A percentile compares a stretch with the other conserved stretches of the same genome.
phyloP scores from a whole-genome alignment of 2,797 vertebrate species.

The Danio kyathit region DNA sequence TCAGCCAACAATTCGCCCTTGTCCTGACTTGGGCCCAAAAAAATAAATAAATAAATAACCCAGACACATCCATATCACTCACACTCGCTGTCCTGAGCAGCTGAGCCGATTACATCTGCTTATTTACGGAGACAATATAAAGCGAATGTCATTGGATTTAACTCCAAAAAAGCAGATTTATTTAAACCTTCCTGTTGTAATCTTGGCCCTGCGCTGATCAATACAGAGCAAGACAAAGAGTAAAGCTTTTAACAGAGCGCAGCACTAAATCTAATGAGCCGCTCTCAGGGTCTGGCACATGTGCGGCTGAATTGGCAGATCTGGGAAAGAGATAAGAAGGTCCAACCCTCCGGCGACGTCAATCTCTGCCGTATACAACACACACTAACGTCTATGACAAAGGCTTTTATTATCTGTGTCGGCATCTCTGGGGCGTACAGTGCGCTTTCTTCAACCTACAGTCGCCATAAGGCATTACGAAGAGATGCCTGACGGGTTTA shows the following conservation, averaged over 20 bases:
- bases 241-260: slow-evolving; percentile 56
- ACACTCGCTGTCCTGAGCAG: background rate
- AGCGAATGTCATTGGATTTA: slow-evolving; percentile 44
- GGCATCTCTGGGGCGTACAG: background rate
- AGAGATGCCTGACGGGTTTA: background rate
- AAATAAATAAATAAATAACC: background rate
- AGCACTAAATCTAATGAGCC: slow-evolving; percentile 62
- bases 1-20: background rate
- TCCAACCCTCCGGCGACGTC: slow-evolving; percentile 10
- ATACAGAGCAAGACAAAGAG: slow-evolving; percentile 54
- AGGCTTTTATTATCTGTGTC: slow-evolving; percentile 30
- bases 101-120: slow-evolving; percentile 19
- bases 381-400: slow-evolving; percentile 41
- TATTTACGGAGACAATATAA: slow-evolving; percentile 54
- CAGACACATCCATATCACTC: background rate
- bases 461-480: background rate
- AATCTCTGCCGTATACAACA: slow-evolving; percentile 11
- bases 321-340: slow-evolving; percentile 53
- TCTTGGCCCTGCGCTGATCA: slow-evolving; percentile 55
- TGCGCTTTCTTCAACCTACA: background rate
- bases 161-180: slow-evolving; percentile 56
- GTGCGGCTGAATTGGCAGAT: slow-evolving; percentile 63
- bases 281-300: slow-evolving; percentile 46
- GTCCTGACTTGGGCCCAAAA: background rate
- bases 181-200: slow-evolving; percentile 60